Base-by-base conservation (phyloP, 2,888 invertebrate genomes). In the Ephialtes manifestator region DNA sequence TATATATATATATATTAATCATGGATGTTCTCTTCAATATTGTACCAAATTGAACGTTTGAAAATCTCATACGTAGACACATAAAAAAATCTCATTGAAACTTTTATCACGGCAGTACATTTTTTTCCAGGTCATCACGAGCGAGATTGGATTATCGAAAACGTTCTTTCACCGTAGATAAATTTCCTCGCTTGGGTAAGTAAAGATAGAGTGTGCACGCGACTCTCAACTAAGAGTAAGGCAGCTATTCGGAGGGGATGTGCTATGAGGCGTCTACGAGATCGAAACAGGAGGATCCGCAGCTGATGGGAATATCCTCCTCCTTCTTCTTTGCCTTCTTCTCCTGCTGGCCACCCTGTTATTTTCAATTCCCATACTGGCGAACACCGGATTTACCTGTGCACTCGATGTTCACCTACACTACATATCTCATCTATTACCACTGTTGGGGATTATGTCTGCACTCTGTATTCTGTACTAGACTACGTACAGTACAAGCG, bases 341-440 rank as follows among this genome's bases (percentile, higher is more conserved):
- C 68, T 78, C 74, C 78, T 71, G 65, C 58, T 81, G 83, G 85
- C 80, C 81, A 84, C 87, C 84, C 85, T 84, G 84, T 85, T 84
- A 87, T 85, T 85, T 87, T 85, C 83, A 84, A 85, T 86, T 87
- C 87, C 83, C 83, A 87, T 82, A 86, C 81, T 70, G 55, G 77
- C 74, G 77, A 70, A 68, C 77, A 81, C 78, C 67, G 63, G 46
- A 83, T 86, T 86, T 87, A 71, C 76, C 87, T 71, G 67, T 35
- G 15, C 46, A 53, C 72, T 60, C 51, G 48, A 28, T n/a, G 24
- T 70, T 51, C 35, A 48, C 68, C 24, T 60, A 74, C 24, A n/a
- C 7, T 72, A 43, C 11, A 31, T 55, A 20, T 11, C 24, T 58
- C 18, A 51, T 75, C 8, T 60, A 15, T 24, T 68, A 74, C 11